Evolutionary conservation across 2,113 vertebrate genomes (phyloP), one percentile per base, ranked within the genome.

Genomic region (Entosphenus tridentatus): DNA sequence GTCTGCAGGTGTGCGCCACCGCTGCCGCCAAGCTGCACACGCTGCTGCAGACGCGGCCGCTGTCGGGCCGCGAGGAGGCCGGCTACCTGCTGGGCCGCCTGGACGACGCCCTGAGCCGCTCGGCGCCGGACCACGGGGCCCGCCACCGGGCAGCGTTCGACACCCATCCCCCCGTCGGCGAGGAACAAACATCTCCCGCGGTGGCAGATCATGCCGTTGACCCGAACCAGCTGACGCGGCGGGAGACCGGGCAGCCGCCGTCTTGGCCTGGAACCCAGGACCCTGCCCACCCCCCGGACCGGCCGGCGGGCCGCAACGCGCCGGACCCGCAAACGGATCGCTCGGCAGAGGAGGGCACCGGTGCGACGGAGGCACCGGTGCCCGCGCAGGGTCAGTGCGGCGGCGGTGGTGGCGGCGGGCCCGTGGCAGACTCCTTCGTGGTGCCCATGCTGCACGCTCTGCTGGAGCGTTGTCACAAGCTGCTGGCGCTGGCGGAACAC

Each of bases 1-100:
- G 56, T 56, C 7, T 0, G 0, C 78, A 98, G 92, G 80, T 95
- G 75, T 86, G 86, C 72, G 85, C 84, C 0, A 81, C 86, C 82
- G 93, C 93, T 0, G 87, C 84, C 0, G 80, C 91, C 73, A 96
- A 89, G 77, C 81, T 98, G n/a, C 90, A 93, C 76, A 83, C 81
- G n/a, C 80, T 96, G 2, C 84, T 98, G 11, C 89, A 95, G 81
- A 93, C 86, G 0, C 73, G 84, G 0, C 73, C 87, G 0, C 83
- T 83, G 2, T 79, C 83, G 54, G 82, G 72, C 57, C 81, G 82
- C 69, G 85, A 92, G 3, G 85, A 91, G 74, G 90, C 95, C 9
- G 95, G 89, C 57, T 98, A 89, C 56, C 78, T 96, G 12, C 80
- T 98, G 70, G 93, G 90, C 6, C 88, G 81, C 69, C 79, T 98